Percentiles rank a stretch among this genome's conserved stretches.
Conservation (phyloP, 2,797 vertebrate species). For the Xyrichtys novacula region DNA sequence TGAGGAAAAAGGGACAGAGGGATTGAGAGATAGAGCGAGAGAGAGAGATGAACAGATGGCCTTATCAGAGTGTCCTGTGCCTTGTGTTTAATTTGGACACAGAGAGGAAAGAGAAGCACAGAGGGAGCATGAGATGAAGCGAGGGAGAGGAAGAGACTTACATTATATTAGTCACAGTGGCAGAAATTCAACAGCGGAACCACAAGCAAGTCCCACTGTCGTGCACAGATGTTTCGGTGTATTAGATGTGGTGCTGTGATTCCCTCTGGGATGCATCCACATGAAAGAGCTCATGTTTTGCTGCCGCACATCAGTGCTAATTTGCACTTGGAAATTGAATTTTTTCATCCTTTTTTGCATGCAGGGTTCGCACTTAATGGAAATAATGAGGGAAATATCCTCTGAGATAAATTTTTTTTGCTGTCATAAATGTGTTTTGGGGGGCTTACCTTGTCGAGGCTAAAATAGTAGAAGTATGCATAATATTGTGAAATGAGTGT, state of each 20-base stretch:
- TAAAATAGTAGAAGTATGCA: slow-evolving; percentile 8
- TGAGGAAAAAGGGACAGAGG: slow-evolving; percentile 63
- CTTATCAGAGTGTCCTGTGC: slow-evolving; percentile 73
- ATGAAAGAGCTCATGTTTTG: slow-evolving; percentile 47
- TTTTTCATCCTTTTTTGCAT: slow-evolving; percentile 11
- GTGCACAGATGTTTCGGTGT: slow-evolving; percentile 54
- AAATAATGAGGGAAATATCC: slow-evolving; percentile 17
- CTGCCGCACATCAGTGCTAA: slow-evolving; percentile 26
- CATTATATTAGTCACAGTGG: slow-evolving; percentile 56
- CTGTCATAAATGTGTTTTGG: slow-evolving; percentile 17
- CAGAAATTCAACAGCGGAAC: slow-evolving; percentile 54
- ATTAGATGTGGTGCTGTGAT: slow-evolving; percentile 44
- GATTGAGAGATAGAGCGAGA: slow-evolving; percentile 47
- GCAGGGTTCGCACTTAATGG: slow-evolving; percentile 20
- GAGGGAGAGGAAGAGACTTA: slow-evolving; percentile 31
- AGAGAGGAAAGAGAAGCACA: slow-evolving; percentile 60
- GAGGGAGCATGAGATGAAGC: slow-evolving; percentile 46
- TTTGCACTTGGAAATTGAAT: slow-evolving; percentile 47
- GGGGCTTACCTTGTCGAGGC: slow-evolving; percentile 9
- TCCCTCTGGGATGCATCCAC: slow-evolving; percentile 42
- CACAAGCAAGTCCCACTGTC: slow-evolving; percentile 49
- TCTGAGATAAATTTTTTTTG: slow-evolving; percentile 1
- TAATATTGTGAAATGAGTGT: background rate
- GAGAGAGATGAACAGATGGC: slow-evolving; percentile 80
- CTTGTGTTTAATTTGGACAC: slow-evolving; percentile 82